Percentiles rank a stretch among this genome's conserved stretches.
These are phyloP conservation scores for Trissoscelio sp. DNA, from an alignment of 2,888 invertebrate genomes.

Conservation along the genomic window DNA sequence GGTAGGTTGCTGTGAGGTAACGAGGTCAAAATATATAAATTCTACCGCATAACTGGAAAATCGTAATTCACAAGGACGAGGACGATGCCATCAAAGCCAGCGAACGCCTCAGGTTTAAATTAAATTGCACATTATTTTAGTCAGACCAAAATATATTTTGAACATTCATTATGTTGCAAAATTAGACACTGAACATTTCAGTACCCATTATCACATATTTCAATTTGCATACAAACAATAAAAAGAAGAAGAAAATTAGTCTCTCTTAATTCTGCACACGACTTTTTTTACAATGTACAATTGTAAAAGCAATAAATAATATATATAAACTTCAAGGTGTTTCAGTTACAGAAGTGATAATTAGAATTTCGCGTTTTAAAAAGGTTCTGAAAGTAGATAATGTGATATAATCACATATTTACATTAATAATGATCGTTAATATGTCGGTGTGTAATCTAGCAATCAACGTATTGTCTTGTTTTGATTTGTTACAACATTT, in stretches of 20 bases:
- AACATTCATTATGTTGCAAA: too few species aligned
- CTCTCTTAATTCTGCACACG: neutral
- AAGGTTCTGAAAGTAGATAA: too few species aligned
- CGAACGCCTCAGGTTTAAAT: neutral
- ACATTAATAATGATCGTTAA: constrained; percentile 29
- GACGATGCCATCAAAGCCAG: constrained; percentile 29
- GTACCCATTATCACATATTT: neutral
- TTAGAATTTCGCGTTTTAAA: neutral
- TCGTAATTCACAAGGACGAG: constrained; percentile 49
- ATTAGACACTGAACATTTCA: too few species aligned
- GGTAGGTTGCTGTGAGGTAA: constrained; percentile 33
- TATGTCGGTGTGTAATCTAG: constrained; percentile 9
- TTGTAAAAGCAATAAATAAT: neutral
- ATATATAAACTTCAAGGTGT: constrained; percentile 1
- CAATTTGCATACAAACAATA: neutral
- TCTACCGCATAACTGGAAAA: constrained; percentile 37
- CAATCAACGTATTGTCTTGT: constrained; percentile 17
- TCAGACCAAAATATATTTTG: neutral
- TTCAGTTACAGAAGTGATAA: neutral
- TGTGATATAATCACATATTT: constrained; percentile 14
- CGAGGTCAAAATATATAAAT: constrained; percentile 43
- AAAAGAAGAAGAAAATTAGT: constrained; percentile 7
- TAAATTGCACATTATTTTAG: neutral
- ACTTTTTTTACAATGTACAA: neutral
- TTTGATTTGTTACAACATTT: constrained; percentile 26